Percentiles rank a stretch among this genome's conserved stretches.
Conservation (phyloP, 2,113 vertebrate genomes). For the Peromyscus polionotus region DNA sequence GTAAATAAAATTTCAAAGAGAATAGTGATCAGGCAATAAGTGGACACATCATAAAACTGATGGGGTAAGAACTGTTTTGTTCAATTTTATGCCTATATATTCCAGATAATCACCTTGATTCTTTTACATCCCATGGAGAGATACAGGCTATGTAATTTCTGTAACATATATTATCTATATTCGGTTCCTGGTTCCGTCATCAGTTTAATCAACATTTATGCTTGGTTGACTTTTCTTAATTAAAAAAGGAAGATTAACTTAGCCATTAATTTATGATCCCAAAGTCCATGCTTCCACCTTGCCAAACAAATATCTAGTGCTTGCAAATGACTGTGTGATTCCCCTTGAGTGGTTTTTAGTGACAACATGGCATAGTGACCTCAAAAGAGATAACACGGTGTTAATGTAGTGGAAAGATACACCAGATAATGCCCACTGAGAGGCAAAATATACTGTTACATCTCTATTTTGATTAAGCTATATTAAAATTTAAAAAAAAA, state of each 20-base stretch:
- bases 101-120: conserved; percentile 63
- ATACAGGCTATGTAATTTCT: conserved; percentile 50
- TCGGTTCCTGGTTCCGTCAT: background rate
- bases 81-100: background rate
- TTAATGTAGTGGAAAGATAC: conserved; percentile 44
- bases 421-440: conserved; percentile 33
- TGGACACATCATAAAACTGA: background rate
- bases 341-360: conserved; percentile 73
- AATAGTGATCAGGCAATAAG: conserved; percentile 20
- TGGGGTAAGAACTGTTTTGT: background rate
- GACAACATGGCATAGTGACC: conserved; percentile 69
- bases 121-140: conserved; percentile 12
- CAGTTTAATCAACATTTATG: conserved; percentile 80
- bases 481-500: background rate
- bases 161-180: conserved; percentile 73
- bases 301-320: conserved; percentile 73
- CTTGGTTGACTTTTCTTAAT: conserved; percentile 85
- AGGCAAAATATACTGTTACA: background rate
- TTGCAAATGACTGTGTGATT: conserved; percentile 59
- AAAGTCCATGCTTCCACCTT: conserved; percentile 77
- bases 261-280: conserved; percentile 77
- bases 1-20: conserved; percentile 9
- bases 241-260: conserved; percentile 80
- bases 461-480: background rate
- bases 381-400: conserved; percentile 44